A percentile compares a stretch with the other conserved stretches of the same genome.
Conservation (phyloP, 2,888 invertebrate genomes). For the Acronicta leporina region DNA sequence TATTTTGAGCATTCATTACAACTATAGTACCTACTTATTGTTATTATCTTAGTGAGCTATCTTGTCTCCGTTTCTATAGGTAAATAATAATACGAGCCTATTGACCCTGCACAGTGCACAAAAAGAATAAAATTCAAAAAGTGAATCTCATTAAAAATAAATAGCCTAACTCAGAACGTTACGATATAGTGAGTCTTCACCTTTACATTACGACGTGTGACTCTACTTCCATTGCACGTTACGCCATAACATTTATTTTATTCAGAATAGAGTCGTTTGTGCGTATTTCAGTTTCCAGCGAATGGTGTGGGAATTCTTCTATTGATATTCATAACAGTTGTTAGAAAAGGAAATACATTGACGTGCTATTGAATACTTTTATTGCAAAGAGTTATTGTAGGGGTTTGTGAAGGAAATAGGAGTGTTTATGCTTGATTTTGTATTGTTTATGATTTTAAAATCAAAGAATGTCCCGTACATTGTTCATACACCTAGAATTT, state of each 20-base stretch:
- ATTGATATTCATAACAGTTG: conserved; percentile 51
- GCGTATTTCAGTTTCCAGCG: conserved; percentile 40
- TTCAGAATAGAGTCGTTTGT: conserved; percentile 40
- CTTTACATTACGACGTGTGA: conserved; percentile 15
- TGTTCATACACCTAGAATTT: too few relatives aligned
- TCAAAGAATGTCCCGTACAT: not conserved
- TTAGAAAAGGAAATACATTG: conserved; percentile 40
- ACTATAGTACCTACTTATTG: too few relatives aligned
- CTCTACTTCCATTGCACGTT: not conserved
- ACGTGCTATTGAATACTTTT: conserved; percentile 43
- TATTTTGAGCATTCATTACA: too few relatives aligned
- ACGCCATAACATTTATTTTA: conserved; percentile 34
- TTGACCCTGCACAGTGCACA: too few relatives aligned
- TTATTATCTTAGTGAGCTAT: too few relatives aligned
- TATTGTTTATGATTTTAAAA: not conserved
- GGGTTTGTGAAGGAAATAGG: conserved; percentile 4
- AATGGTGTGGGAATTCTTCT: conserved; percentile 29
- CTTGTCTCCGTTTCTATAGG: too few relatives aligned
- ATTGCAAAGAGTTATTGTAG: conserved; percentile 36
- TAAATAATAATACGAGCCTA: too few relatives aligned
- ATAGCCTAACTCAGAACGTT: not conserved
- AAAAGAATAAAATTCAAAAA: not conserved
- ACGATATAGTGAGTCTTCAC: not conserved
- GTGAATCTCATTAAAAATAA: too few relatives aligned
- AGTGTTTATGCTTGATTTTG: conserved; percentile 8